These are phyloP conservation scores for Aleiodes testaceus DNA, from an alignment of 2,888 invertebrate genomes.

Conservation along the genomic window DNA sequence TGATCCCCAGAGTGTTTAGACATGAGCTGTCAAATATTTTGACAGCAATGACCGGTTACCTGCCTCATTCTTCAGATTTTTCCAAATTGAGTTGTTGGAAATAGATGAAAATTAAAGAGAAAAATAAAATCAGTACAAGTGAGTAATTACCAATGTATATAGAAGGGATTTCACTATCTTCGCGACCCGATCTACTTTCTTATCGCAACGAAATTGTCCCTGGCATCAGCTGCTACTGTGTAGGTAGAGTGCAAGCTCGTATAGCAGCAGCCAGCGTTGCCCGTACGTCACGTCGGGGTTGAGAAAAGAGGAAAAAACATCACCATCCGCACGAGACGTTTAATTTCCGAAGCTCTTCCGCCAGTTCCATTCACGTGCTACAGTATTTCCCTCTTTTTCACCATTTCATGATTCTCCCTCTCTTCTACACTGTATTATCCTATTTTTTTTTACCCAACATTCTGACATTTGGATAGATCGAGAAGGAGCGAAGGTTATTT, in stretches of 20 bases:
- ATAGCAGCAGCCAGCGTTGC: constrained; percentile 53
- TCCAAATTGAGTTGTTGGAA: too few species aligned
- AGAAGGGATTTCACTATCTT: constrained; percentile 62
- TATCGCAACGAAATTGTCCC: constrained; percentile 71
- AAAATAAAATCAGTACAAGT: constrained; percentile 32
- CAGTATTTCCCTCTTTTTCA: constrained; percentile 47
- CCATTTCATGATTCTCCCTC: not conserved
- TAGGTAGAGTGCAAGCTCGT: constrained; percentile 40
- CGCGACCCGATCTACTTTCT: constrained; percentile 68
- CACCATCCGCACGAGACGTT: constrained; percentile 70
- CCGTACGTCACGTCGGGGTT: constrained; percentile 68
- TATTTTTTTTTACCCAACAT: too few species aligned
- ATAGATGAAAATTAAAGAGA: not conserved
- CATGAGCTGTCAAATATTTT: too few species aligned
- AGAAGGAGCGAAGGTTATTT: too few species aligned
- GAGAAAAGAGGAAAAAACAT: constrained; percentile 59
- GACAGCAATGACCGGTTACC: too few species aligned
- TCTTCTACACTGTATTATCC: not conserved
- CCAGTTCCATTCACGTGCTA: constrained; percentile 68
- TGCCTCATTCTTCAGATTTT: too few species aligned
- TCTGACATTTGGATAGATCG: too few species aligned
- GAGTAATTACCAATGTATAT: constrained; percentile 49
- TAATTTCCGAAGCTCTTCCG: constrained; percentile 73
- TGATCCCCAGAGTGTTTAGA: too few species aligned
- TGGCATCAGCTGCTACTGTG: constrained; percentile 46